Evolutionary conservation across 2,113 vertebrate species (phyloP), one percentile per base, ranked within the genome.

Genomic region (Paedocypris sp.): DNA sequence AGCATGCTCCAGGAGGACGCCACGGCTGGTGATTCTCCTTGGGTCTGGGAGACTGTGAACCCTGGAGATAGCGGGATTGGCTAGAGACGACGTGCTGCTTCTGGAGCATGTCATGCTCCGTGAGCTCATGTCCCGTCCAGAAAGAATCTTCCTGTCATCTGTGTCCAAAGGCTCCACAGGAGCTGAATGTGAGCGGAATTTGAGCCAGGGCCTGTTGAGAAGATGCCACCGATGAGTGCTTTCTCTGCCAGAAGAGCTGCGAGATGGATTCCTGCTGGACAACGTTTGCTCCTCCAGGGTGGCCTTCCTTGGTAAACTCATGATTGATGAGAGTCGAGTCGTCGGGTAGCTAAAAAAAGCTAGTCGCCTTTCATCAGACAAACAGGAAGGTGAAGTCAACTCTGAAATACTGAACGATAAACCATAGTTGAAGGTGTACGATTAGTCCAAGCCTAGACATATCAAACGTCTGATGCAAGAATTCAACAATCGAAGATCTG

Each of bases 301-400:
- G 13, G 18, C 28, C n/a, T 5, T 32, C 11, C 48, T 19, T 7
- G 38, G 6, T 35, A 45, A 67, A 47, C 66, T 84, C 80, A 83
- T 82, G 6, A 23, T 68, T 51, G 46, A 19, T 43, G 53, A 46
- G 1, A 2, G 12, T 1, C 39, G 54, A 19, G 45, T 47, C 31
- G 58, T 31, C 68, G 31, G 36, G 35, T 39, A 29, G 62, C 8
- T 11, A 15, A 2, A 58, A 2, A 11, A 16, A 4, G 8, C 38
- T 10, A 59, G 67, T 53, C 60, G 26, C 19, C 10, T 28, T 35
- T 12, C n/a, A 48, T 15, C 16, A 25, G 11, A 22, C 3, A 45
- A 41, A 5, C n/a, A 56, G 23, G 36, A 41, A 56, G 36, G 33
- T 10, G 8, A 18, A 16, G 4, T 54, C 23, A 39, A 15, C 36